Base-by-base conservation (phyloP, 2,888 invertebrate species). In the Yponomeuta cagnagella region DNA sequence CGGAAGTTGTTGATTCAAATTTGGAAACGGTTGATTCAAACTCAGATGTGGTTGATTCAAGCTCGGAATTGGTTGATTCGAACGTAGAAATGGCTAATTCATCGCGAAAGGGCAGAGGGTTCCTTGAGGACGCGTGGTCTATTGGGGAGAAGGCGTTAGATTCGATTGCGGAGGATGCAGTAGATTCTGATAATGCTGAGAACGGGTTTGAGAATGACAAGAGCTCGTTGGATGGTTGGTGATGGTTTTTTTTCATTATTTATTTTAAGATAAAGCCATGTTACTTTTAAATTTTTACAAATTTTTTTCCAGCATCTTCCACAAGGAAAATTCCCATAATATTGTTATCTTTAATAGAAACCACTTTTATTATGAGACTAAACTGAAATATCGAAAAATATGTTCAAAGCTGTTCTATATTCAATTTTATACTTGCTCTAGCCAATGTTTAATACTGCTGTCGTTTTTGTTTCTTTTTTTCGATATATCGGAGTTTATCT, bases 141-240 rank as follows among this genome's bases (percentile, higher is more conserved):
- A 74, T 86, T 48, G 90, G 90, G 1, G 80, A 87, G 43, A 79
- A 87, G n/a, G 84, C 87, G 0, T 66, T 91, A 70, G 90, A 91
- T 74, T 76, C 79, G 0, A 72, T 89, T 0, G 90, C 89, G 1
- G 87, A 91, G 79, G 83, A 89, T 78, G 90, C 85, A 0, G 70
- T 89, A 48, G 81, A 87, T 43, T 82, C 79, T 72, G 92, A 92
- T 70, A 78, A 84, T 68, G 71, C 75, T 0, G 90, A 90, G 63
- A 85, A 92, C 77, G 91, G 85, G 10, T 71, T 91, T 3, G 76
- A 15, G 37, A 68, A 79, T 66, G 89, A 89, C 77, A 83, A 84
- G 69, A 87, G 86, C 73, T 83, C 88, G n/a, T 66, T 87, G 70
- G 82, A 79, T 90, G 89, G 89, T 86, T 76, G 86, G 87, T 91